phyloP scores from a whole-genome alignment of 2,113 vertebrate species.

The Sorex fumeus region DNA sequence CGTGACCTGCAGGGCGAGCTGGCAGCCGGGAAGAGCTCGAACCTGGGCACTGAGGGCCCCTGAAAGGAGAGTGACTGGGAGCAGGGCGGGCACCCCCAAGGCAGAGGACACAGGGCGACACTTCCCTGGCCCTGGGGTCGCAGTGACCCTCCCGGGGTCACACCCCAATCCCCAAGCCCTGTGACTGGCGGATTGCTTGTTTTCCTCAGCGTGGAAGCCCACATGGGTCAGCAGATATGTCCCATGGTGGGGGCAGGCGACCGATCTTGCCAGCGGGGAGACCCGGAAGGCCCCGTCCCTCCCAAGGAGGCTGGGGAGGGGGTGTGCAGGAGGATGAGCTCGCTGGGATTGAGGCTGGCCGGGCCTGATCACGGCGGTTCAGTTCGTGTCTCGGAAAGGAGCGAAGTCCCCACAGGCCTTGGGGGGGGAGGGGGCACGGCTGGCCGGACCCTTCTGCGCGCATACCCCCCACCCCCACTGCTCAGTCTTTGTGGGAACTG shows the following conservation, averaged over 20 bases:
- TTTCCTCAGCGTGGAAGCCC: not conserved
- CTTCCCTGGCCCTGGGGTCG: no score
- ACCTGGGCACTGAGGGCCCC: not conserved
- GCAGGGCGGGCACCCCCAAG: not conserved
- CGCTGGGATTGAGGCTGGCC: no score
- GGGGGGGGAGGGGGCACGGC: not conserved
- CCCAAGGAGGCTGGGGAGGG: no score
- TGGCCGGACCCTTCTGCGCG: no score
- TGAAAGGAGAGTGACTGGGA: not conserved
- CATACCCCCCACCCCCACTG: no score
- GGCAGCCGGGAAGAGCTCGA: not conserved
- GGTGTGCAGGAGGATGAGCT: no score
- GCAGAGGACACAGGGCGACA: not conserved
- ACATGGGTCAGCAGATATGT: not conserved
- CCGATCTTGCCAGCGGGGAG: not conserved
- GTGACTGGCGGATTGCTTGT: not conserved
- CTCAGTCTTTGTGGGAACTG: constrained; percentile 15
- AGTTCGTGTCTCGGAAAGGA: no score
- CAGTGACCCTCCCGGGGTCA: not conserved
- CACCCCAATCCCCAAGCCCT: not conserved
- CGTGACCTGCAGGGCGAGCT: not conserved
- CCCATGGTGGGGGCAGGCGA: no score
- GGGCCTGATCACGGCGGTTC: no score
- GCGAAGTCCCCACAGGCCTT: not conserved
- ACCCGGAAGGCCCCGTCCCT: not conserved